Conservation (phyloP, 1,140 invertebrate genomes). For the Lepidostoma basale region DNA sequence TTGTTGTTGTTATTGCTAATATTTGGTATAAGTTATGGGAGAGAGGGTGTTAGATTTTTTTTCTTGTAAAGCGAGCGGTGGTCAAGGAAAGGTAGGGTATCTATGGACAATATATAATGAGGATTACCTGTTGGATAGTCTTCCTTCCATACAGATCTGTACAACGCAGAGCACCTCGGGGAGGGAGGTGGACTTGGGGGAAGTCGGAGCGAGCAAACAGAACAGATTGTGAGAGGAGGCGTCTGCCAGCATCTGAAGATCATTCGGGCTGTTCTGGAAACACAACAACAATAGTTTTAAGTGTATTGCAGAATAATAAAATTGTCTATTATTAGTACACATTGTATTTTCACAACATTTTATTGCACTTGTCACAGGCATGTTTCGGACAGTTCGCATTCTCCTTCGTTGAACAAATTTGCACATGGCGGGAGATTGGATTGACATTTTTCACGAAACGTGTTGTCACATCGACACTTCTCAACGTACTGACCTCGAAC, state of each 20-base stretch:
- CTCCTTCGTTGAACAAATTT: conserved; percentile 5
- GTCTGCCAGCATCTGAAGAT: conserved; percentile 98
- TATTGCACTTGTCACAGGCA: too few species aligned
- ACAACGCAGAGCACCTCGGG: conserved; percentile 93
- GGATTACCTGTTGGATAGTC: conserved; percentile 76
- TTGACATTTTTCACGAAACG: too few species aligned
- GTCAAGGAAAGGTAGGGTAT: too few species aligned
- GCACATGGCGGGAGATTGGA: too few species aligned
- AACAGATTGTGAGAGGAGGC: conserved; percentile 98
- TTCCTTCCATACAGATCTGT: conserved; percentile 95
- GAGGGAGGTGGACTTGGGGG: conserved; percentile 71
- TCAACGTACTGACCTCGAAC: too few species aligned
- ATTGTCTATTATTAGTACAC: background rate
- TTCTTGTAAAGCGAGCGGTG: too few species aligned
- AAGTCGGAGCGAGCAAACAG: conserved; percentile 88
- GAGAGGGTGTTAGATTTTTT: too few species aligned
- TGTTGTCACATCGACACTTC: too few species aligned
- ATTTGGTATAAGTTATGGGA: too few species aligned
- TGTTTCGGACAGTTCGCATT: too few species aligned
- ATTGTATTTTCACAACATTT: too few species aligned
- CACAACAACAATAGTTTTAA: conserved; percentile 23
- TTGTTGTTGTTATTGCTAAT: too few species aligned
- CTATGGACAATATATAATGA: background rate
- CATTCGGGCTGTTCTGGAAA: conserved; percentile 93
- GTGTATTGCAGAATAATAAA: background rate